These are phyloP conservation scores for Rhinophrynus dorsalis DNA, from an alignment of 2,797 vertebrate species.

Conservation along the genomic window DNA sequence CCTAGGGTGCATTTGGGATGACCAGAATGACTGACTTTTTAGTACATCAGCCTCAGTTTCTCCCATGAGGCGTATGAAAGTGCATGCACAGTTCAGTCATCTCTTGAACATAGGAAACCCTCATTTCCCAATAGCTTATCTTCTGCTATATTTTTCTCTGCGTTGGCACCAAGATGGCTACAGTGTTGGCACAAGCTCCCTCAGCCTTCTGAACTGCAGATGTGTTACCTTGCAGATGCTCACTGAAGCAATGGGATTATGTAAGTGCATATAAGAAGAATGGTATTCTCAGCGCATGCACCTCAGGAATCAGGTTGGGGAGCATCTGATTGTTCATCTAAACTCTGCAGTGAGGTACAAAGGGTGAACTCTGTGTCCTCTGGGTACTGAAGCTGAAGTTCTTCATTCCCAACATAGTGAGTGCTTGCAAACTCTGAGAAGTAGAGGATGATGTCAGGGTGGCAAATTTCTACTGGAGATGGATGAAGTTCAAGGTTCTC, in stretches of 20 bases:
- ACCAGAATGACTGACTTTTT: too few relatives aligned
- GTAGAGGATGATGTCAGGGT: conserved; percentile 92
- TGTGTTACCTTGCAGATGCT: neutral
- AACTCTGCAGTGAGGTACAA: conserved; percentile 74
- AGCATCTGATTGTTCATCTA: conserved; percentile 57
- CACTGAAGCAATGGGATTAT: neutral
- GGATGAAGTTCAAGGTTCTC: conserved; percentile 92
- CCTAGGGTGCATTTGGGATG: too few relatives aligned
- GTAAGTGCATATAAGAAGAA: neutral
- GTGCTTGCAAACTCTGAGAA: conserved; percentile 85
- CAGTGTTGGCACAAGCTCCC: neutral
- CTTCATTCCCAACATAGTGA: conserved; percentile 87
- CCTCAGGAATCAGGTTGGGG: neutral
- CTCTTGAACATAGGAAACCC: too few relatives aligned
- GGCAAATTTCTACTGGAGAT: conserved; percentile 86
- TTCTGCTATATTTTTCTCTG: neutral
- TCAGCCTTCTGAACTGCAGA: neutral
- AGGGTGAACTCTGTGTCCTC: conserved; percentile 82
- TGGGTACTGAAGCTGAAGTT: conserved; percentile 86
- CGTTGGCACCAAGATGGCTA: neutral
- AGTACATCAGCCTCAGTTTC: too few relatives aligned
- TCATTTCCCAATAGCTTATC: too few relatives aligned
- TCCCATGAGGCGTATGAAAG: too few relatives aligned
- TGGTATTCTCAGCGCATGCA: neutral
- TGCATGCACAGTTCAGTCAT: too few relatives aligned